Evolutionary conservation across 2,888 invertebrate species (phyloP), one percentile per base, ranked within the genome.

Genomic region (Biston betularia): DNA sequence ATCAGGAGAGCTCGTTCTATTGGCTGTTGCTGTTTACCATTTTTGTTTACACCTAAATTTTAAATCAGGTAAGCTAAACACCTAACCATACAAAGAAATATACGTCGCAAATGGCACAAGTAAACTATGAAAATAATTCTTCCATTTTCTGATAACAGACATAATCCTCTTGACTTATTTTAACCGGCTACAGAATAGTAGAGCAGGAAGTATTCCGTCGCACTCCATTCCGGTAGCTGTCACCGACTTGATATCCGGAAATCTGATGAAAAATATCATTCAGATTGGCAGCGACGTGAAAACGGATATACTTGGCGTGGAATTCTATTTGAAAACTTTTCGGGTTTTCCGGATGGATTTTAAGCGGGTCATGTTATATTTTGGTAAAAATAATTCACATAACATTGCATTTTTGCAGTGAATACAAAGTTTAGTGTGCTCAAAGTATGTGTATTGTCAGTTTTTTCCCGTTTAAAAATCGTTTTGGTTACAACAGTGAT

Each of bases 191-290:
- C 54, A 0, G 11, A 24, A 57, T 57, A 57, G 57, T 57, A 45
- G 14, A 40, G 40, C n/a, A 49, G 49, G 44, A 63, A 56, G 49
- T 63, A 15, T 35, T 11, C 56, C 49, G 44, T 34, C 53, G 15
- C 42, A 24, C 56, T 12, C 56, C 33, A 56, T 56, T 44, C 34
- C 14, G 49, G 33, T 42, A 44, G 35, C 55, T 56, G 63, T 56
- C 63, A 44, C 46, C 38, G 49, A 33, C 33, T 49, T 49, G 58
- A 49, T 50, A 50, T 38, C 50, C 44, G 50, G 57, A 63, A 57
- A 63, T 52, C 44, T 57, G 63, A 57, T 56, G 50, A 44, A 52
- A 56, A 63, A 63, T 50, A 56, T 63, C 44, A 63, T 50, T 56
- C 49, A 44, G 56, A 63, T 63, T 56, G 56, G 35, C 42, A 58